phyloP scores from a whole-genome alignment of 2,888 invertebrate genomes.

The Tachina fera region DNA sequence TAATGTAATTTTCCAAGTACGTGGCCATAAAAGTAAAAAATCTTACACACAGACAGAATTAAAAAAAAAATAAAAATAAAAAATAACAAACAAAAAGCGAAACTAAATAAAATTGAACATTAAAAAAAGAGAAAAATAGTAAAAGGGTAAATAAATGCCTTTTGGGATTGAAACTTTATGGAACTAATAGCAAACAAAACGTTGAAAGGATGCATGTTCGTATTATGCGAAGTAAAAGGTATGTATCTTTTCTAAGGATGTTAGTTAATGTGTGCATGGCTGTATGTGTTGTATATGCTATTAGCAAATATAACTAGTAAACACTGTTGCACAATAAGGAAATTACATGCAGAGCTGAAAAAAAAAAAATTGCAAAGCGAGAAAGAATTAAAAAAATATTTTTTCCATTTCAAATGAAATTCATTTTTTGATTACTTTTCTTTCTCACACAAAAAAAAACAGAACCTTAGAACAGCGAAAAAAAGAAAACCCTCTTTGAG shows the following conservation, averaged over 20 bases:
- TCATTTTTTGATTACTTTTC: conserved; percentile 61
- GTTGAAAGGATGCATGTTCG: conserved; percentile 10
- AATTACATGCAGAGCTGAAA: conserved; percentile 41
- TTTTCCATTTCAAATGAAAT: conserved; percentile 60
- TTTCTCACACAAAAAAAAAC: conserved; percentile 31
- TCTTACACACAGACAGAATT: conserved; percentile 39
- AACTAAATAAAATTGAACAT: conserved; percentile 36
- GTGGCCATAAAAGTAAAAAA: conserved; percentile 64
- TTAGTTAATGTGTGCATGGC: conserved; percentile 1
- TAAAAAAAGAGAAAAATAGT: neutral
- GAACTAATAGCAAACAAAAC: conserved; percentile 57
- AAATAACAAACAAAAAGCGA: conserved; percentile 21
- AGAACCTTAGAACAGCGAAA: conserved; percentile 3
- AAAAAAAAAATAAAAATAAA: neutral
- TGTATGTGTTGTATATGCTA: conserved; percentile 20
- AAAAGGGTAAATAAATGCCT: conserved; percentile 66
- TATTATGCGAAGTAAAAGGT: conserved; percentile 18
- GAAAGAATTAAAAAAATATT: conserved; percentile 33
- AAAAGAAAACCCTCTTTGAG: conserved; percentile 35
- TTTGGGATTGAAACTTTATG: conserved; percentile 62
- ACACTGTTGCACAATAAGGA: conserved; percentile 61
- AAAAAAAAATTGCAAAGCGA: conserved; percentile 41
- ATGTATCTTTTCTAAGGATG: neutral
- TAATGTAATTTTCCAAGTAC: conserved; percentile 68
- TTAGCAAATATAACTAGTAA: conserved; percentile 42